A percentile compares a stretch with the other conserved stretches of the same genome.
phyloP scores from a whole-genome alignment of 2,888 invertebrate species.

The Stomorhina lunata region DNA sequence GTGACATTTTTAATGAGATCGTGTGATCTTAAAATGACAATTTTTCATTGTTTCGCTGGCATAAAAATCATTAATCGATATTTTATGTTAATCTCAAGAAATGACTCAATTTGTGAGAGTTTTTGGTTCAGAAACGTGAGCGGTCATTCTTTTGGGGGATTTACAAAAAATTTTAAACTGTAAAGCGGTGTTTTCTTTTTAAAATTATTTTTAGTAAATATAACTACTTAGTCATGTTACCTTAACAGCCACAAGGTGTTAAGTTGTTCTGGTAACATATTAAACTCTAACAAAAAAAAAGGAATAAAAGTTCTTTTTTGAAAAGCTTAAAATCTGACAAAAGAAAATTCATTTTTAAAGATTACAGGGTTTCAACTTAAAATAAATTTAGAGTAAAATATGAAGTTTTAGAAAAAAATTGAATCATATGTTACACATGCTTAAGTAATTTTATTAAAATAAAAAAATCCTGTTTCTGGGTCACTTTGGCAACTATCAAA shows the following conservation, averaged over 20 bases:
- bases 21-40: conserved; percentile 54
- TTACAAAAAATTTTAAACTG: neutral
- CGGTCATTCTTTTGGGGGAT: conserved; percentile 26
- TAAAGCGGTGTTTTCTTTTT: conserved; percentile 17
- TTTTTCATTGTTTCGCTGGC: conserved; percentile 9
- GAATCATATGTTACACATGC: conserved; percentile 19
- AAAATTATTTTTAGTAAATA: neutral
- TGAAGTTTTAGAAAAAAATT: neutral
- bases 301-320: conserved; percentile 26
- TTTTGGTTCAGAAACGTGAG: conserved; percentile 47
- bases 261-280: conserved; percentile 55
- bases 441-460: neutral
- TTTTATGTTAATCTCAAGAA: conserved; percentile 72
- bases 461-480: neutral
- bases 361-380: neutral
- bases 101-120: conserved; percentile 71
- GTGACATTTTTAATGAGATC: conserved; percentile 26
- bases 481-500: conserved; percentile 1
- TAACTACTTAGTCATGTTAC: too few relatives aligned
- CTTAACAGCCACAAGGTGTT: conserved; percentile 36
- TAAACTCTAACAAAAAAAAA: conserved; percentile 39
- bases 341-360: neutral
- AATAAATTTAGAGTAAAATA: neutral
- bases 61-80: conserved; percentile 68
- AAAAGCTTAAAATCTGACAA: neutral